Evolutionary conservation across 2,888 invertebrate species (phyloP), one percentile per base, ranked within the genome.

Genomic region (Ceramica pisi): DNA sequence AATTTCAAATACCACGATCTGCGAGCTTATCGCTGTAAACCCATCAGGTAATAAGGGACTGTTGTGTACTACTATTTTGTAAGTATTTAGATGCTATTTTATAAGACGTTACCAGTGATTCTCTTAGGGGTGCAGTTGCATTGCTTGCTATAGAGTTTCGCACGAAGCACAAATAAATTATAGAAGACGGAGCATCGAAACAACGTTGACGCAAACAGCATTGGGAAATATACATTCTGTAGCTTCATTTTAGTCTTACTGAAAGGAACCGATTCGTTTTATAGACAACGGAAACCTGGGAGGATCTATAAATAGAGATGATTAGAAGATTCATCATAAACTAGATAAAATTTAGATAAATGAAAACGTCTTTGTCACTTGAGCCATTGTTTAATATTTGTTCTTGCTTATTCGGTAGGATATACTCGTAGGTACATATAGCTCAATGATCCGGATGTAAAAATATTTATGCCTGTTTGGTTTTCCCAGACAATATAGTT

Each of bases 21-120:
- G 53, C 72, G 19, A 8, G 69, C 71, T 84, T 84, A 84, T 84
- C 85, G 26, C 72, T 48, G 51, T 60, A 64, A 66, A 63, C 41
- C 60, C 69, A 83, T 84, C 84, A 65, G 48, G 65, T 81, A 83
- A 83, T 81, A 71, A 80, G 82, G 55, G 85, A 71, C 74, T 74
- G 70, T 69, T 71, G 73, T 78, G 69, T 67, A n/a, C 63, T 63
- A 61, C 55, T 71, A 71, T 68, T 82, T 82, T 75, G 41, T 78
- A 59, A 70, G 51, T 68, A 78, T 66, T 71, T 64, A 56, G 59
- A 68, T 81, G 72, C 7, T 60, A 62, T 60, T 80, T 75, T 50
- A 77, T 64, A 67, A 67, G 64, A 38, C 7, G 19, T 41, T 19
- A 48, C 68, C 53, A 64, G 59, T 41, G 60, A 26, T 50, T 50